Evolutionary conservation across 2,888 invertebrate genomes (phyloP), one percentile per base, ranked within the genome.

Genomic region (Andrena camellia): DNA sequence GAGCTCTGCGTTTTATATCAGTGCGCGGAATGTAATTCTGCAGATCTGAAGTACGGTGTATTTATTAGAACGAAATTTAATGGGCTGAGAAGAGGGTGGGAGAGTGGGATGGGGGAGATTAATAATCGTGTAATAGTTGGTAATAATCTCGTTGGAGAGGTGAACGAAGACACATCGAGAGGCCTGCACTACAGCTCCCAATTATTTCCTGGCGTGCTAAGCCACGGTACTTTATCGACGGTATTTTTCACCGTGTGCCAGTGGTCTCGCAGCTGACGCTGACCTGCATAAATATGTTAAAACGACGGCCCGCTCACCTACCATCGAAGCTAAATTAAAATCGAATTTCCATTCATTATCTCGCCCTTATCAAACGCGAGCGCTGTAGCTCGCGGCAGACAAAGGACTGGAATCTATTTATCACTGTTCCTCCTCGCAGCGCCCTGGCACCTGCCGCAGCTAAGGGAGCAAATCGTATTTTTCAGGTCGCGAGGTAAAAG

Each of bases 281-380:
- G 81, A 60, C 60, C 82, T 54, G 83, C 80, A 86, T 85, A 83
- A 86, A 85, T 78, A 78, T 80, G 80, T 83, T 81, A 57, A 73
- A 77, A 60, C 85, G 78, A 77, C 60, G 71, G 60, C 59, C 57
- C 69, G 85, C 64, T 75, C 76, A 71, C 66, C 82, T 81, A 60
- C 64, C 66, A 78, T 60, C 67, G 78, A 83, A 64, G 78, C 83
- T 85, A 85, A 87, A 87, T 87, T 87, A 87, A 87, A 85, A 83
- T 81, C 79, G 80, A 87, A 66, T 84, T 87, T 75, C 74, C 78
- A 84, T 81, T 69, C 78, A 70, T 85, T 72, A 72, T 75, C 60
- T 26, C 35, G 13, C 72, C 54, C 77, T 84, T 88, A 83, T 77
- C 78, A 8, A 54, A 62, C 64, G 64, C 60, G 63, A 50, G 20